Base-by-base conservation (phyloP, 2,797 vertebrate species). In the Nannoperca obscura region DNA sequence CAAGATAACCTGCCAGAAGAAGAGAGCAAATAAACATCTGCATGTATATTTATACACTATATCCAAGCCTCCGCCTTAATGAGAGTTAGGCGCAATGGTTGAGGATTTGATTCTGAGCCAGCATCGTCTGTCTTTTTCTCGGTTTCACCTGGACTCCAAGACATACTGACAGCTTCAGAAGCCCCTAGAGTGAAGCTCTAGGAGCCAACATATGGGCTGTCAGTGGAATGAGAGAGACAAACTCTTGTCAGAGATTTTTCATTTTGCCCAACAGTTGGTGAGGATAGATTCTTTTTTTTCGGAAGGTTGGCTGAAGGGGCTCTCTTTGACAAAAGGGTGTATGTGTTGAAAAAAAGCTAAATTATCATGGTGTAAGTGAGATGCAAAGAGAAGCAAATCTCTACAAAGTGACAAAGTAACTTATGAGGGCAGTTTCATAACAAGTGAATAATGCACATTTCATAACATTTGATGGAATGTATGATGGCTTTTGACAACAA, bases 141-240 rank as follows among this genome's bases (percentile, higher is more conserved):
- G 49, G 78, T 86, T 91, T 92, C 84, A 83, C 89, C 77, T 85
- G 85, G 90, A 89, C 84, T 80, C 76, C 5, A 85, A 96, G 95
- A 96, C 89, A 77, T 66, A 82, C 73, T 94, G 94, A 94, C 96
- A 96, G 96, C 95, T 95, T 95, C 92, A 90, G 76, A 73, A 78
- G 89, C 92, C 90, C 86, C 86, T 75, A 86, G 90, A 94, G 88
- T 59, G 66, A n/a, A 71, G 82, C 91, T 94, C 87, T 62, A 73
- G 88, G 91, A 94, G 93, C 88, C 92, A 91, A 86, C 95, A 95
- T 95, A 96, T 94, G 95, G 95, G 83, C 91, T 78, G 91, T 85
- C 93, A 91, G 93, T 81, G 84, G 50, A 86, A 63, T 57, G 75
- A 71, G 49, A 64, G 69, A 87, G 63, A 61, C 57, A 66, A 86